Evolutionary conservation across 2,888 invertebrate species (phyloP).

Genomic region (Nezara viridula): DNA sequence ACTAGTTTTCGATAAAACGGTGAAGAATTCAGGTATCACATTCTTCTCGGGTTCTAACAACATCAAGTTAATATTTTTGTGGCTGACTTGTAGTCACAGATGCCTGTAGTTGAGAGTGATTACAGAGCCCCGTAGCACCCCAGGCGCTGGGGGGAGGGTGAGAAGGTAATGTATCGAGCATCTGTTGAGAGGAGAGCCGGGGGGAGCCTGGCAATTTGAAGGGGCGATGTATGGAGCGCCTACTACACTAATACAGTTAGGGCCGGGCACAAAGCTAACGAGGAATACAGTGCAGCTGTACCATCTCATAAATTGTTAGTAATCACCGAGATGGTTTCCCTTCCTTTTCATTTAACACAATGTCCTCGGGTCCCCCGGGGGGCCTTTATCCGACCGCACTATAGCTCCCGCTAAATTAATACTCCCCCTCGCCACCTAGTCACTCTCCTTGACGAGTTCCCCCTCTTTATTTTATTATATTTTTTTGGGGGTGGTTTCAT

Average conservation of each 20-base stretch:
- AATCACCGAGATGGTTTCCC: slow-evolving; percentile 56
- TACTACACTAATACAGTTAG: slow-evolving; percentile 53
- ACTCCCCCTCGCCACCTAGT: slow-evolving; percentile 12
- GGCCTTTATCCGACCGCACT: slow-evolving; percentile 33
- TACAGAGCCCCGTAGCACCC: not conserved
- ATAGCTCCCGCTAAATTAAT: slow-evolving; percentile 40
- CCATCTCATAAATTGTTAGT: slow-evolving; percentile 53
- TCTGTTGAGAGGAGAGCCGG: not conserved
- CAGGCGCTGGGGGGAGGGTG: not conserved
- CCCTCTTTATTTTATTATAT: not conserved
- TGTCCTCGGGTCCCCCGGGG: slow-evolving; percentile 2
- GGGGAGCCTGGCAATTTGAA: slow-evolving; percentile 46
- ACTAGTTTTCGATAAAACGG: no score
- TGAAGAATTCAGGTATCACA: no score
- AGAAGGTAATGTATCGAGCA: slow-evolving; percentile 29
- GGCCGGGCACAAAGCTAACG: slow-evolving; percentile 20
- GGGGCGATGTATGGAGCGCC: slow-evolving; percentile 36
- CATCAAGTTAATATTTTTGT: slow-evolving; percentile 13
- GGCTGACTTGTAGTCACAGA: not conserved
- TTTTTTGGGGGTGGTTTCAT: slow-evolving; percentile 7
- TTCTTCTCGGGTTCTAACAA: not conserved
- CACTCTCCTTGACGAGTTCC: slow-evolving; percentile 36
- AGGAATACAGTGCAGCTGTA: slow-evolving; percentile 52
- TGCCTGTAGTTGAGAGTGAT: not conserved
- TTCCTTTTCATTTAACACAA: slow-evolving; percentile 56